A percentile compares a stretch with the other conserved stretches of the same genome.
These are phyloP conservation scores for Dryococelus australis DNA, from an alignment of 2,888 invertebrate species.

Conservation along the genomic window DNA sequence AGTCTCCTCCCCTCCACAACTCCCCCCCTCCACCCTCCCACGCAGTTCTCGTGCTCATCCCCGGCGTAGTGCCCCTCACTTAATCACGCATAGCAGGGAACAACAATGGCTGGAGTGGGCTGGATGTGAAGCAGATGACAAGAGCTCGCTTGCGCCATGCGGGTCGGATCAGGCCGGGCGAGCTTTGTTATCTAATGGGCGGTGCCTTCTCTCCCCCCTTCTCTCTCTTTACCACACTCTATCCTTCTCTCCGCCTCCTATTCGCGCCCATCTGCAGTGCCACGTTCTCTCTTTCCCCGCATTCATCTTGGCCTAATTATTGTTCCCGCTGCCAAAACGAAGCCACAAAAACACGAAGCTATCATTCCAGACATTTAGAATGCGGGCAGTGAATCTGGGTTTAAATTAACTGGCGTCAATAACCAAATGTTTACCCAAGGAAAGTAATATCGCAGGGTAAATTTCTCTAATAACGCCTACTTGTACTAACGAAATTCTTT, in stretches of 20 bases:
- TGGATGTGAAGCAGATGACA: conserved; percentile 11
- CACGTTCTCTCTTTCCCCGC: too few relatives aligned
- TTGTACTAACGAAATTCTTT: too few relatives aligned
- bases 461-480: too few relatives aligned
- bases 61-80: not conserved
- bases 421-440: too few relatives aligned
- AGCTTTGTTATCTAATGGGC: conserved; percentile 16
- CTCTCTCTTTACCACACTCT: not conserved
- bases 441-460: too few relatives aligned
- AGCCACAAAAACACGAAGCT: not conserved
- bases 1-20: not conserved
- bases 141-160: not conserved
- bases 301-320: not conserved
- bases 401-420: too few relatives aligned
- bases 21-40: not conserved
- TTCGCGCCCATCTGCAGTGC: too few relatives aligned
- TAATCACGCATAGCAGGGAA: not conserved
- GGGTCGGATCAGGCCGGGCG: not conserved
- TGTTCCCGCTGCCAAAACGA: not conserved
- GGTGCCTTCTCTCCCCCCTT: not conserved
- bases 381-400: too few relatives aligned
- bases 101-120: conserved; percentile 11
- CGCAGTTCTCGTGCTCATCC: too few relatives aligned
- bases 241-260: not conserved
- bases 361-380: too few relatives aligned